Conservation (phyloP, 2,113 vertebrate genomes). For the Puntigrus tetrazona region DNA sequence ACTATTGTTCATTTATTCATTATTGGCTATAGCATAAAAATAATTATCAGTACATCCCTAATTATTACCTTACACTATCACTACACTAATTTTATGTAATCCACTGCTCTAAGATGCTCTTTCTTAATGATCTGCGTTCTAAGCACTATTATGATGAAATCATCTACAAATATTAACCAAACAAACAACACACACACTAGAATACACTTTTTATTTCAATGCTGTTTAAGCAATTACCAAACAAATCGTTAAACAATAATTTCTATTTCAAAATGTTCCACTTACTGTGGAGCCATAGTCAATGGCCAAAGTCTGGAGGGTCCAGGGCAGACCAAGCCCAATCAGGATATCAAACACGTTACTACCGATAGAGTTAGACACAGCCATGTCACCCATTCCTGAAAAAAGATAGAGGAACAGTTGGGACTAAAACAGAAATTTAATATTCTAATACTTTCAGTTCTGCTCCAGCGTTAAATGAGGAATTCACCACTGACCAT, state of each 20-base stretch:
- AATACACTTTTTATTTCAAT: too few relatives aligned
- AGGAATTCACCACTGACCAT: not conserved
- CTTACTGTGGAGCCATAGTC: constrained; percentile 93
- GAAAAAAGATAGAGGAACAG: constrained; percentile 43
- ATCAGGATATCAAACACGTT: constrained; percentile 98
- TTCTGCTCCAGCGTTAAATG: not conserved
- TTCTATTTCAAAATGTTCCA: not conserved
- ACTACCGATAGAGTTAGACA: constrained; percentile 96
- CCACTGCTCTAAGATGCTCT: too few relatives aligned
- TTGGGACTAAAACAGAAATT: not conserved
- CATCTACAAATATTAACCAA: not conserved
- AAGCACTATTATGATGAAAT: too few relatives aligned
- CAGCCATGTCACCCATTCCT: constrained; percentile 98
- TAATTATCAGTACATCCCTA: not conserved
- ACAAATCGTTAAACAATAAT: not conserved
- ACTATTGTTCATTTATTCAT: not conserved
- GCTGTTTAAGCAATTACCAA: constrained; percentile 1
- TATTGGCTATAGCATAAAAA: not conserved
- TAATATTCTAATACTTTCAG: not conserved
- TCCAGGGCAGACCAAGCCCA: constrained; percentile 92
- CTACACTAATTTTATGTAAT: too few relatives aligned
- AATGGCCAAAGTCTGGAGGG: constrained; percentile 89
- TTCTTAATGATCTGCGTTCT: not conserved
- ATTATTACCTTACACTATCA: too few relatives aligned
- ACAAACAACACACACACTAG: not conserved